phyloP scores from a whole-genome alignment of 2,888 invertebrate genomes.

The Conus canariensis region DNA sequence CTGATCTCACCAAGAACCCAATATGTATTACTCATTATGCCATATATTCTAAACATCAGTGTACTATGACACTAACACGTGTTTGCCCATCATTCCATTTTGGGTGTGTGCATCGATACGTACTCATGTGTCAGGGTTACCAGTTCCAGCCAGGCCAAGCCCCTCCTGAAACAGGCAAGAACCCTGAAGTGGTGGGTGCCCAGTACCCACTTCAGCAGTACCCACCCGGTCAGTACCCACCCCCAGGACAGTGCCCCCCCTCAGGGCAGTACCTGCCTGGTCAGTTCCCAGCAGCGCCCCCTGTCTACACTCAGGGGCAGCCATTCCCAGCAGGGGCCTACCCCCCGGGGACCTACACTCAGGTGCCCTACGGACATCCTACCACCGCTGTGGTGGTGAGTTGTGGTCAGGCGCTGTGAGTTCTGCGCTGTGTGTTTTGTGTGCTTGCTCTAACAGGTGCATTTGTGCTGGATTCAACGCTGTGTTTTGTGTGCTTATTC shows the following conservation, averaged over 20 bases:
- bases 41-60: no score
- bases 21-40: no score
- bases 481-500: no score
- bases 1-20: no score
- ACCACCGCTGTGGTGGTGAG: slow-evolving; percentile 35
- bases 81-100: no score
- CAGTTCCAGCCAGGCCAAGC: slow-evolving; percentile 35
- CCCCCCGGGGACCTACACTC: neutral
- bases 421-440: no score
- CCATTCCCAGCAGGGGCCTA: neutral
- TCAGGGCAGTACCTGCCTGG: slow-evolving; percentile 9
- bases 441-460: no score
- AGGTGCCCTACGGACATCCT: slow-evolving; percentile 21
- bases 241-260: slow-evolving; percentile 23
- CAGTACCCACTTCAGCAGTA: slow-evolving; percentile 8
- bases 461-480: neutral
- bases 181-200: neutral
- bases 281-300: neutral
- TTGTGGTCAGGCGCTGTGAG: neutral
- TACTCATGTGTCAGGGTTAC: slow-evolving; percentile 36
- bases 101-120: neutral
- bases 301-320: slow-evolving; percentile 11
- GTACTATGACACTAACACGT: no score
- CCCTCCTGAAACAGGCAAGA: slow-evolving; percentile 21
- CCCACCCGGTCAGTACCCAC: neutral